phyloP scores from a whole-genome alignment of 2,113 vertebrate genomes.

The Melanerpes formicivorus region DNA sequence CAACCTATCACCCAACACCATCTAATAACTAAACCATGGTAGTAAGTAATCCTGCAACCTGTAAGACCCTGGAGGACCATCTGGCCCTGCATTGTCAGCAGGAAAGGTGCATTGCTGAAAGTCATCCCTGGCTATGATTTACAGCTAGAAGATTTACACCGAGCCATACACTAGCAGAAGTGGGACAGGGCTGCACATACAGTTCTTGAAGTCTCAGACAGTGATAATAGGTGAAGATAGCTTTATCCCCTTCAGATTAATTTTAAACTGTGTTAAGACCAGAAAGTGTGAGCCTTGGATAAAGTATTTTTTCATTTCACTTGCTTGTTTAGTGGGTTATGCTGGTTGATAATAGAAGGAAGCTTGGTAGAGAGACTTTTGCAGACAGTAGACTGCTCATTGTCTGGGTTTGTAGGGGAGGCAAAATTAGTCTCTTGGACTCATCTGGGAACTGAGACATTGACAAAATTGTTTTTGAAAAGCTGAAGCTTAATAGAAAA shows the following conservation, averaged over 20 bases:
- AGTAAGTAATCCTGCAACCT: background rate
- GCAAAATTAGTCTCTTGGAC: background rate
- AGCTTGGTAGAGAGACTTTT: background rate
- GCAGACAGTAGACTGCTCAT: background rate
- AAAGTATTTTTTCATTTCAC: background rate
- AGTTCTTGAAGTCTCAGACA: background rate
- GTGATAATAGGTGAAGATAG: too few species aligned
- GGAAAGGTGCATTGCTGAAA: background rate
- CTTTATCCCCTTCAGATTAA: background rate
- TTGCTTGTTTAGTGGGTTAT: background rate
- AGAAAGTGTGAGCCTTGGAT: background rate
- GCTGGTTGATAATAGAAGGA: background rate
- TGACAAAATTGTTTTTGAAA: background rate
- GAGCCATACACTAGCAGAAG: background rate
- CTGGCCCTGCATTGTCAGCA: background rate
- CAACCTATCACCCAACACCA: too few species aligned
- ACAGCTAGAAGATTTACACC: background rate
- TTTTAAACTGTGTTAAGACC: background rate
- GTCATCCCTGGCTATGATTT: background rate
- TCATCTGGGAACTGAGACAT: background rate
- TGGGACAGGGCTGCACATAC: background rate
- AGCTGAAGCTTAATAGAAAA: background rate
- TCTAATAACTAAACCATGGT: too few species aligned
- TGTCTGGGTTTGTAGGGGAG: background rate
- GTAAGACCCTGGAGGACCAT: background rate